Base-by-base conservation (phyloP, 2,113 vertebrate species). In the Pomatostomus ruficeps region DNA sequence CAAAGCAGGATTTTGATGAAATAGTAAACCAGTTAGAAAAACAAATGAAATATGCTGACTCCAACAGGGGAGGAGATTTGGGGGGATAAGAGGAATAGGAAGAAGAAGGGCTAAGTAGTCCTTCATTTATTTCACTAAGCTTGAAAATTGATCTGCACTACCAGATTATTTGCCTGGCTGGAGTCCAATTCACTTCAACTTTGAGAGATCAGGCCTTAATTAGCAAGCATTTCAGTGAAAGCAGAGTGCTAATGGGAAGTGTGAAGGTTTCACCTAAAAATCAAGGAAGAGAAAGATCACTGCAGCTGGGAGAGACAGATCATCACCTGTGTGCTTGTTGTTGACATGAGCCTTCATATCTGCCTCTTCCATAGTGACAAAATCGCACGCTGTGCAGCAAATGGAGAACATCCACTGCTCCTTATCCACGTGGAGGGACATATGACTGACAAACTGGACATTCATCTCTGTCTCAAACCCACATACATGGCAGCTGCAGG, bases 331-430 rank as follows among this genome's bases (percentile, higher is more conserved):
- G 81, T 99, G 99, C 92, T 99, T 99, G 49, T 97, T 97, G 96
- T 97, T 98, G 87, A 99, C 97, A 95, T 99, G 99, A 89, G 97
- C 98, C 97, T 99, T 99, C 97, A 99, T 99, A 96, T 99, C 99
- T 16, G 97, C 97, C 96, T 99, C 99, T 93, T 99, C 99, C 98
- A 99, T 99, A 95, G 99, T 99, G 97, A 99, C 98, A 84, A 99
- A 99, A 96, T 99, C 98, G 6, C 99, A 99, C 54, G 98, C 95
- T 42, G 98, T 99, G 97, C 99, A 99, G 98, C 99, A 99, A 88
- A 99, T 99, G 3, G 99, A 99, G 98, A 99, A 99, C 99, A 99
- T 99, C 99, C 99, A 99, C 98, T 99, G 99, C 97, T 99, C 99
- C 98, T 99, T 99, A 98, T 99, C 99, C 98, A 99, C 99, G 49